phyloP scores from a whole-genome alignment of 2,113 vertebrate species.

The Crotalus helleri region DNA sequence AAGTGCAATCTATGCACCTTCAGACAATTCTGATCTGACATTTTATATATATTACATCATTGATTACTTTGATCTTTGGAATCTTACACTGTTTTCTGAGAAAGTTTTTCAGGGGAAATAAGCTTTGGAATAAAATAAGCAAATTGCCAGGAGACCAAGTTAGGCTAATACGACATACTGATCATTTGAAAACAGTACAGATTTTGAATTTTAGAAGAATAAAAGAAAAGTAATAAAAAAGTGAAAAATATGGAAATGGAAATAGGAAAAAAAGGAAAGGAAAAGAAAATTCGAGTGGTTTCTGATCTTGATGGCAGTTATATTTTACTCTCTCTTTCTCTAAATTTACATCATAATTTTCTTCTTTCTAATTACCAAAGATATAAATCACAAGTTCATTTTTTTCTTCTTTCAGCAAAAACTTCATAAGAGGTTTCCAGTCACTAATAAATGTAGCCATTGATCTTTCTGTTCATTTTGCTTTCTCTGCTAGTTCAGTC shows the following conservation, averaged over 20 bases:
- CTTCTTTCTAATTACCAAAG: neutral
- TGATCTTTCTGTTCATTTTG: neutral
- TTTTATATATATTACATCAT: constrained; percentile 10
- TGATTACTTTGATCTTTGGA: neutral
- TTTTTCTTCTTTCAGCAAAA: neutral
- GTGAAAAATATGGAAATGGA: neutral
- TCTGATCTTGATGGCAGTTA: neutral
- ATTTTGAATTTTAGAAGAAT: neutral
- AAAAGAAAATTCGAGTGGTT: neutral
- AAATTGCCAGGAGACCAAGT: constrained; percentile 32
- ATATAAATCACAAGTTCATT: neutral
- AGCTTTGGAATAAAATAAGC: constrained; percentile 7
- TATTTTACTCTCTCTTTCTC: neutral
- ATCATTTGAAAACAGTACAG: neutral
- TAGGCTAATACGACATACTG: neutral
- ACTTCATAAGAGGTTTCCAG: neutral
- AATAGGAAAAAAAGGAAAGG: neutral
- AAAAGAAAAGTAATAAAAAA: neutral
- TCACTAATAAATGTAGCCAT: neutral
- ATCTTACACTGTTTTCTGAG: constrained; percentile 20
- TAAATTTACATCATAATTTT: neutral
- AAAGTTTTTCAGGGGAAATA: constrained; percentile 38
- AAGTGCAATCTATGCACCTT: neutral
- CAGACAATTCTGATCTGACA: neutral
- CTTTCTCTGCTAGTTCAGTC: neutral